Evolutionary conservation across 2,797 vertebrate genomes (phyloP), one percentile per base, ranked within the genome.

Genomic region (Momotus momota): DNA sequence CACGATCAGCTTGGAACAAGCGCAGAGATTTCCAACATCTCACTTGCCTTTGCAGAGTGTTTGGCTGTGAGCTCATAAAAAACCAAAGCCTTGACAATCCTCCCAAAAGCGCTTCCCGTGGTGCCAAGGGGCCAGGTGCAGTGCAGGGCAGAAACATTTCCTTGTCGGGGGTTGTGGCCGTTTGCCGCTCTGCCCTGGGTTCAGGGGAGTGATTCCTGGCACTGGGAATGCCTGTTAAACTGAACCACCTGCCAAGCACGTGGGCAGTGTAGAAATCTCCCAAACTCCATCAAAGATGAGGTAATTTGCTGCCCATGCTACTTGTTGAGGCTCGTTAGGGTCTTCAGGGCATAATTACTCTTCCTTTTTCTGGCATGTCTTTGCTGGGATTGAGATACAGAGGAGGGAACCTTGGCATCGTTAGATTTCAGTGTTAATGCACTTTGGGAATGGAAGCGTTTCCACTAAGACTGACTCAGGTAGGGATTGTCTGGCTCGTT

Each of bases 1-100:
- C 4, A 2, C 45, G 7, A 1, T 35, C 62, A 31, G 57, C 70
- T 0, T 11, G 2, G 31, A 61, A 29, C 66, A 26, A 46, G 61
- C 25, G 1, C 4, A 0, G 9, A 38, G 26, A 7, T 46, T 48
- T 35, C 74, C 2, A 0, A 1, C 2, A 0, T 5, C 38, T 57
- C 55, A 2, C 85, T 20, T 12, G 43, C 51, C 64, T 38, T 29
- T 1, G 0, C 33, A 5, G 55, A 38, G 6, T 0, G 0, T 45
- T 81, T 21, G 31, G 35, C 17, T 6, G 14, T 4, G 15, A 57
- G 58, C 27, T 40, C 3, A 1, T 23, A 26, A 83, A 38, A 51
- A 43, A 4, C 0, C 7, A 23, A 52, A 93, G 21, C 60, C 55
- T 65, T 0, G 0, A 45, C 57, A 57, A 26, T 12, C 0, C 1